Evolutionary conservation across 2,113 vertebrate genomes (phyloP).

Genomic region (Ahaetulla prasina): DNA sequence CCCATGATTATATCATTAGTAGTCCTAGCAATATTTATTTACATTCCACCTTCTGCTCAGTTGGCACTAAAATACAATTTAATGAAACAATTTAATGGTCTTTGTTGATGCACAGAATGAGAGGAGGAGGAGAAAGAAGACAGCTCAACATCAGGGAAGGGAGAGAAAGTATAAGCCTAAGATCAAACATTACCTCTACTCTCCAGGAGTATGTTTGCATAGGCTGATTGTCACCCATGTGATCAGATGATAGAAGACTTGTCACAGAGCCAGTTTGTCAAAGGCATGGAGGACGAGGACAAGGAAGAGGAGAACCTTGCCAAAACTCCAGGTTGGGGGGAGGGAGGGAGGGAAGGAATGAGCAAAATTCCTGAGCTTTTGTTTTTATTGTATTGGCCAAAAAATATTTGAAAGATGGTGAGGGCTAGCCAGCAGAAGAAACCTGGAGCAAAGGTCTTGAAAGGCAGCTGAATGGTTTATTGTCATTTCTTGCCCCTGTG

Average conservation of each 20-base stretch:
- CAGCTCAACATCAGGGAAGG: slow-evolving; percentile 34
- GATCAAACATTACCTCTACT: slow-evolving; percentile 45
- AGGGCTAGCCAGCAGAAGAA: slow-evolving; percentile 5
- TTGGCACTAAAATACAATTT: background rate
- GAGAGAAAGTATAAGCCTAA: slow-evolving; percentile 41
- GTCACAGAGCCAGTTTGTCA: background rate
- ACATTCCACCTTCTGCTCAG: background rate
- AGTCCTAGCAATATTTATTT: background rate
- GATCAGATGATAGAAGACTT: background rate
- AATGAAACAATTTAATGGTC: slow-evolving; percentile 1
- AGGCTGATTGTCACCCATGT: slow-evolving; percentile 43
- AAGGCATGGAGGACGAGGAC: background rate
- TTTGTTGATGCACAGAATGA: slow-evolving; percentile 22
- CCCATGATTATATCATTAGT: background rate
- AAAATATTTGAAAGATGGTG: background rate
- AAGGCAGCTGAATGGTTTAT: slow-evolving; percentile 8
- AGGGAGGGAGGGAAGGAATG: background rate
- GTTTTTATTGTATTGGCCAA: slow-evolving; percentile 11
- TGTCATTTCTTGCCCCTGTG: slow-evolving; percentile 20
- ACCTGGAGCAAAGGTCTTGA: background rate
- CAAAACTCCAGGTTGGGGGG: background rate
- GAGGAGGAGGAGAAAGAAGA: background rate
- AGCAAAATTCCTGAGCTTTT: background rate
- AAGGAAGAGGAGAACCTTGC: background rate
- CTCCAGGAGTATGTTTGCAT: slow-evolving; percentile 29